phyloP scores from a whole-genome alignment of 2,113 vertebrate genomes.

The Catharus fuscescens region DNA sequence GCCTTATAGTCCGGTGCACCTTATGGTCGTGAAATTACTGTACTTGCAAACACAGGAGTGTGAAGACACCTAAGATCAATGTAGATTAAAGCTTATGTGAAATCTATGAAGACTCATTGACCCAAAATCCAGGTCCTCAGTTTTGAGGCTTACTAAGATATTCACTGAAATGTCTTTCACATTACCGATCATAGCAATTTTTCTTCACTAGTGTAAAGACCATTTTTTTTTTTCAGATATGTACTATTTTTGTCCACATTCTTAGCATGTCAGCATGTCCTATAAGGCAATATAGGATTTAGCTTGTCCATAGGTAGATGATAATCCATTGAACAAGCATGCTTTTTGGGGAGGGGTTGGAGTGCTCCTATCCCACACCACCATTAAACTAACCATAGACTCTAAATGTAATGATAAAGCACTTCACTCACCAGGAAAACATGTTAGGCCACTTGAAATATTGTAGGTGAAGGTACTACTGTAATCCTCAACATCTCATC shows the following conservation, averaged over 20 bases:
- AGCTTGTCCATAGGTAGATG: background rate
- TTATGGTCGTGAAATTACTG: too few species aligned
- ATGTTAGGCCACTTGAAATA: background rate
- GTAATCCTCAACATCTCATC: background rate
- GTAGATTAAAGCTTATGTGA: constrained; percentile 17
- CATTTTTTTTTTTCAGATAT: background rate
- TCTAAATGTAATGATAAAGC: background rate
- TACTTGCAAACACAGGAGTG: background rate
- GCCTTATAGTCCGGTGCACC: too few species aligned
- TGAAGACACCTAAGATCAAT: constrained; percentile 1
- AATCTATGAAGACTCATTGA: constrained; percentile 16
- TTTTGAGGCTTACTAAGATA: background rate
- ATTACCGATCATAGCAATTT: background rate
- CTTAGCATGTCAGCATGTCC: background rate
- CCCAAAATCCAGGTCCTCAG: background rate
- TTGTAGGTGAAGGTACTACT: background rate
- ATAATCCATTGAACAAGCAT: background rate
- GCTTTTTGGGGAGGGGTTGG: background rate
- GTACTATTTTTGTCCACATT: background rate
- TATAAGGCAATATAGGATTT: background rate
- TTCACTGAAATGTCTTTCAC: background rate
- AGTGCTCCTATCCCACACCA: background rate
- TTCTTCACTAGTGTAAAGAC: background rate
- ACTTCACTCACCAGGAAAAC: background rate
- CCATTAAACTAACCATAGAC: background rate